Percentiles rank a stretch among this genome's conserved stretches.
Evolutionary conservation across 92 coral and sea anemone genomes (phyloP).

Genomic region (Diadumene lineata): DNA sequence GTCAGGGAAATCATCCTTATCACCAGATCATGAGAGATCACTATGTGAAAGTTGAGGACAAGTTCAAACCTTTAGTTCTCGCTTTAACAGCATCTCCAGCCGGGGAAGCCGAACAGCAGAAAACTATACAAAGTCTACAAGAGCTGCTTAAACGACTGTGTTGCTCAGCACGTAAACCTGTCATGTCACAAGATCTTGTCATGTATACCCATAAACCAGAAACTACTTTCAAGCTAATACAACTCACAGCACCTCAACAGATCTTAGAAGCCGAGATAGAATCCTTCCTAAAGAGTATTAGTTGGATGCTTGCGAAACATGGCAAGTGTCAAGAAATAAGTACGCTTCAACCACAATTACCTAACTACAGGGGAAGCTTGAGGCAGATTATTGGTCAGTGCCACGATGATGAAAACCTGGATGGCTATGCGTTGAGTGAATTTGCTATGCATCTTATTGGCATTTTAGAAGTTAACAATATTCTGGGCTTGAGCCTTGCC

Average conservation of each 20-base stretch:
- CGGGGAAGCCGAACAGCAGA: constrained; percentile 45
- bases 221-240: constrained; percentile 42
- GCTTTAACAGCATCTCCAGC: constrained; percentile 96
- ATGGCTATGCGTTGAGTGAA: constrained; percentile 85
- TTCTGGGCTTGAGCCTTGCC: constrained; percentile 73
- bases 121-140: constrained; percentile 40
- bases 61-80: constrained; percentile 76
- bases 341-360: constrained; percentile 38
- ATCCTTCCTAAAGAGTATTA: constrained; percentile 33
- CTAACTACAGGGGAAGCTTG: constrained; percentile 78
- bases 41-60: constrained; percentile 37
- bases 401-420: constrained; percentile 55
- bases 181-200: constrained; percentile 53
- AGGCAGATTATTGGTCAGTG: constrained; percentile 80
- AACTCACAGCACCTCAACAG: constrained; percentile 50
- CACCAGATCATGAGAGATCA: constrained; percentile 74
- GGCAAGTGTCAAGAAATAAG: constrained; percentile 51
- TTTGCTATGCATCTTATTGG: constrained; percentile 87
- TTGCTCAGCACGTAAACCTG: constrained; percentile 75
- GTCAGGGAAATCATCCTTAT: constrained; percentile 82
- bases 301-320: constrained; percentile 23
- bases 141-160: constrained; percentile 59
- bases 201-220: constrained; percentile 76
- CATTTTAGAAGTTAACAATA: constrained; percentile 73
- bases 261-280: constrained; percentile 37